Percentiles rank a stretch among this genome's conserved stretches.
Conservation (phyloP, 2,113 vertebrate species). For the Chinchilla lanigera region DNA sequence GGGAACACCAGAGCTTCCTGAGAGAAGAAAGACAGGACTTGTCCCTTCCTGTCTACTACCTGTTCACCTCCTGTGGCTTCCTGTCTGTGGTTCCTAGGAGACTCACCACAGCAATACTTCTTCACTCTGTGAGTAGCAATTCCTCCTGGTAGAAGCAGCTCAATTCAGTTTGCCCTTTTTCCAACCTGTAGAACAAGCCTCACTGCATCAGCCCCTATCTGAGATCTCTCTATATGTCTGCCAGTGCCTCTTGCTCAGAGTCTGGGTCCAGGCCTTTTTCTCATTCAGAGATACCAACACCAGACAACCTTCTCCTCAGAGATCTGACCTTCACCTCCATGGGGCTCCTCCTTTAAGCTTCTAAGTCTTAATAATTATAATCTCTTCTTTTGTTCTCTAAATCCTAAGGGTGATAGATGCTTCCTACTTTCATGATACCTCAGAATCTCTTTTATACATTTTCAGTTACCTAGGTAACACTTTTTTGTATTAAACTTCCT, state of each 20-base stretch:
- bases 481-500: constrained; percentile 19
- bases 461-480: background rate
- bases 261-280: background rate
- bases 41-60: background rate
- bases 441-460: background rate
- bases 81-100: background rate
- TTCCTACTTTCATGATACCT: background rate
- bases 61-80: background rate
- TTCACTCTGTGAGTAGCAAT: background rate
- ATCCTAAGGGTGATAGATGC: background rate
- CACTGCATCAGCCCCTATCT: background rate
- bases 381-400: constrained; percentile 17
- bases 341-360: background rate
- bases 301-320: background rate
- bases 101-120: background rate
- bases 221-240: background rate
- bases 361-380: background rate
- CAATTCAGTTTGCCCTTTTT: background rate
- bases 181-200: background rate
- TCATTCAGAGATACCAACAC: background rate
- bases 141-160: background rate
- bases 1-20: background rate
- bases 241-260: background rate
- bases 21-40: background rate
- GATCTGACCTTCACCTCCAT: background rate